Evolutionary conservation across 2,797 vertebrate species (phyloP), one percentile per base, ranked within the genome.

Genomic region (Taenioides sp.): DNA sequence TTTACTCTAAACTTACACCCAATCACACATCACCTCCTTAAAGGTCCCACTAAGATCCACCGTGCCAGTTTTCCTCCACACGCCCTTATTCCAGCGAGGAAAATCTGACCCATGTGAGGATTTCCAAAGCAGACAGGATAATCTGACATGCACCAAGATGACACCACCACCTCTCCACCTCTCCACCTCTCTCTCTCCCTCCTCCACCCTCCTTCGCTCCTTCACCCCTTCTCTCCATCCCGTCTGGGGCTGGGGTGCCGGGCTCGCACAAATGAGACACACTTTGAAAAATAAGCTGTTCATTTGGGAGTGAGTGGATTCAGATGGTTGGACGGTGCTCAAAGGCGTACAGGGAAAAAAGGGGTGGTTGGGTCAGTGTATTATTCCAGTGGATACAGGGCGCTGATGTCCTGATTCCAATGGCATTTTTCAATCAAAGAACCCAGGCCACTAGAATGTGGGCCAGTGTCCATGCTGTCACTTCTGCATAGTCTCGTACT

Each of bases 211-310:
- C 43, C 43, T 47, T 16, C 43, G 3, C 27, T 25, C 18, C 60
- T 3, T 16, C 59, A 14, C 25, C 5, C 58, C 28, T n/a, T 63
- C 61, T 0, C 28, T 67, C 58, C 58, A 18, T 78, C 81, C 76
- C 76, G 64, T 70, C 75, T 70, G 77, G 74, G 84, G 80, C 75
- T 43, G 57, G 78, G 84, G 82, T 88, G 88, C 88, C 70, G 81
- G 91, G 82, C 82, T 87, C 84, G 88, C 90, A 86, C 84, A 88
- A 90, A 90, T 80, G 84, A 87, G 87, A 90, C 84, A 87, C 87
- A 90, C 90, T 92, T 89, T 92, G 88, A 90, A 90, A 92, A 90
- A 91, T 85, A 89, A 89, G 85, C 88, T 87, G 76, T 86, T 88
- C 87, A 80, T 92, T 92, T 87, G 82, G 84, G 84, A 87, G 74